Conservation (phyloP, 2,113 vertebrate genomes). For the Nansenia antarctica region DNA sequence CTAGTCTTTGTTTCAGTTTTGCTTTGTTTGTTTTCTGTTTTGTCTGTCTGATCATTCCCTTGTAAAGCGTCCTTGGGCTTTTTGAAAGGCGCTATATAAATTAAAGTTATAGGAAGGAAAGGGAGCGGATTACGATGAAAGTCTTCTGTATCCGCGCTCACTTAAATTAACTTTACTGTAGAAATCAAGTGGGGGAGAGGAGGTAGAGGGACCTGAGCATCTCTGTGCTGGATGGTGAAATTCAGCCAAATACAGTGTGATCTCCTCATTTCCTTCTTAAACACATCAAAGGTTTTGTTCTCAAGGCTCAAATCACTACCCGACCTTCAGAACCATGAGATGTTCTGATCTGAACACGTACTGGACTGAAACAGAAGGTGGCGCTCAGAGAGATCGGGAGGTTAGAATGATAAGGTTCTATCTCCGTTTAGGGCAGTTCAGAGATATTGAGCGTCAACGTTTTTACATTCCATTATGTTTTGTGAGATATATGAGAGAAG, state of each 20-base stretch:
- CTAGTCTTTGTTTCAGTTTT: no score
- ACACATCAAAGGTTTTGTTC: slow-evolving; percentile 1
- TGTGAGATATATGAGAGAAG: no score
- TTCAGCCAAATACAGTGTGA: background rate
- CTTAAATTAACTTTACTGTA: background rate
- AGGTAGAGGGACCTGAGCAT: background rate
- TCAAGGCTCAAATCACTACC: background rate
- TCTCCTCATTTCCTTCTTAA: slow-evolving; percentile 18
- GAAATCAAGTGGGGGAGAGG: background rate
- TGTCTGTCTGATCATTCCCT: no score
- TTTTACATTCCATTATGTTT: no score
- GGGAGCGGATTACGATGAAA: background rate
- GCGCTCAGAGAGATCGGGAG: no score
- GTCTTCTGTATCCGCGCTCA: background rate
- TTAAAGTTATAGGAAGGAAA: background rate
- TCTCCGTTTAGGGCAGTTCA: no score
- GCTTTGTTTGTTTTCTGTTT: no score
- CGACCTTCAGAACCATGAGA: background rate
- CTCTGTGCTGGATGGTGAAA: background rate
- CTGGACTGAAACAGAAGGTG: background rate
- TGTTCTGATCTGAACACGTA: background rate
- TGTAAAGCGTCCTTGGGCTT: no score
- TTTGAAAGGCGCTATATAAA: background rate
- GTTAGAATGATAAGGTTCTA: no score
- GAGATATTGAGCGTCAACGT: no score